Conservation (phyloP, 2,113 vertebrate genomes). For the Falcunculus frontatus region DNA sequence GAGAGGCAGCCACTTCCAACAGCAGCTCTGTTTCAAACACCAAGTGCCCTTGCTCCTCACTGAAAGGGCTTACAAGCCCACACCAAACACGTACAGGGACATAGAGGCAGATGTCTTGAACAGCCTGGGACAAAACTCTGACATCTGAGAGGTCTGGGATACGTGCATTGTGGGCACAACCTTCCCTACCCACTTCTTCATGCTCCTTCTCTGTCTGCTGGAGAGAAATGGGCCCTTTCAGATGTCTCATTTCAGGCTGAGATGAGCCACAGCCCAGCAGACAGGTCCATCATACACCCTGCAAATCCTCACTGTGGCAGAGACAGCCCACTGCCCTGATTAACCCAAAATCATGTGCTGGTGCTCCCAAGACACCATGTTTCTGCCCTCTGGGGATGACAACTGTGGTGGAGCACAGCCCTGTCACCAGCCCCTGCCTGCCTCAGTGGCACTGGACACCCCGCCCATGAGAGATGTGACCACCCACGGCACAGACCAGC, state of each 20-base stretch:
- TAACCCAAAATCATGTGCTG: neutral
- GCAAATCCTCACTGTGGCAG: neutral
- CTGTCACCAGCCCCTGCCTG: neutral
- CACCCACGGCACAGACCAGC: fast-evolving
- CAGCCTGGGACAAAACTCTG: neutral
- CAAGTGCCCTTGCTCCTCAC: neutral
- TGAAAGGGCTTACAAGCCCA: neutral
- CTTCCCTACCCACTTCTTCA: neutral
- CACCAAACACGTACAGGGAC: neutral
- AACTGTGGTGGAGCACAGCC: neutral
- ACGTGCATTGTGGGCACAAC: neutral
- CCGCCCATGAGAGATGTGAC: fast-evolving
- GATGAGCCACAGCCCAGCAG: neutral
- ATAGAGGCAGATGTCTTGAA: neutral
- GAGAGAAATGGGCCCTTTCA: neutral
- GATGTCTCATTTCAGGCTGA: neutral
- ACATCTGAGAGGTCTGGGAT: neutral
- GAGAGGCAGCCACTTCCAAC: neutral
- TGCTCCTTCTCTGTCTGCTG: neutral
- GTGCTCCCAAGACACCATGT: neutral
- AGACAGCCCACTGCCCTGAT: neutral
- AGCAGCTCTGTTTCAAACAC: neutral
- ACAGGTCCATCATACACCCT: neutral
- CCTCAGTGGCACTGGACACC: neutral
- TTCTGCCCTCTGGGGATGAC: neutral